Evolutionary conservation across 2,113 vertebrate genomes (phyloP).

Genomic region (Triplophysa rosa): DNA sequence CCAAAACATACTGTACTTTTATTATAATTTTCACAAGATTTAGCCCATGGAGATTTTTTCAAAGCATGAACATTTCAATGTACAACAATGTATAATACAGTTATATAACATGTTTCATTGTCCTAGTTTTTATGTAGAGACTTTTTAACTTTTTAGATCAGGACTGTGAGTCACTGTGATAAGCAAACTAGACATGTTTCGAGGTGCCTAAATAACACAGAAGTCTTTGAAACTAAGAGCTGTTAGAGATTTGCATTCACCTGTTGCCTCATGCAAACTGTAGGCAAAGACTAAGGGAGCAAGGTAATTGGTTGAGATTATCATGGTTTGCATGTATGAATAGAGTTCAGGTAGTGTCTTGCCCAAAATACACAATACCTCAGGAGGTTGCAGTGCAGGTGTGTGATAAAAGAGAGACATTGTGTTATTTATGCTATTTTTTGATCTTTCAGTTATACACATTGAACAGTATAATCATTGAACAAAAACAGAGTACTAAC

Average conservation of each 20-base stretch:
- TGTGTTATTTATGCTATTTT: background rate
- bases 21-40: no score
- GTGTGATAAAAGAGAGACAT: background rate
- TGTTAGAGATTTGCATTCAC: background rate
- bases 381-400: constrained; percentile 1
- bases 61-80: no score
- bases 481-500: background rate
- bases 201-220: background rate
- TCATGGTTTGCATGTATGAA: constrained; percentile 10
- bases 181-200: constrained; percentile 15
- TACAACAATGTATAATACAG: no score
- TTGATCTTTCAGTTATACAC: background rate
- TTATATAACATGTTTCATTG: no score
- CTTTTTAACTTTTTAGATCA: background rate
- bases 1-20: no score
- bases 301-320: background rate
- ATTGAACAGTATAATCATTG: background rate
- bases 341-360: background rate
- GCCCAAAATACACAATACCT: background rate
- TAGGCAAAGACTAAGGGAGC: background rate
- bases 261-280: constrained; percentile 11
- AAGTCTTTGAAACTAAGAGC: background rate
- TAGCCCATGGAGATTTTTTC: no score
- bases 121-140: background rate
- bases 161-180: background rate